phyloP scores from a whole-genome alignment of 2,797 vertebrate species.

The Epinephelus malabaricus region DNA sequence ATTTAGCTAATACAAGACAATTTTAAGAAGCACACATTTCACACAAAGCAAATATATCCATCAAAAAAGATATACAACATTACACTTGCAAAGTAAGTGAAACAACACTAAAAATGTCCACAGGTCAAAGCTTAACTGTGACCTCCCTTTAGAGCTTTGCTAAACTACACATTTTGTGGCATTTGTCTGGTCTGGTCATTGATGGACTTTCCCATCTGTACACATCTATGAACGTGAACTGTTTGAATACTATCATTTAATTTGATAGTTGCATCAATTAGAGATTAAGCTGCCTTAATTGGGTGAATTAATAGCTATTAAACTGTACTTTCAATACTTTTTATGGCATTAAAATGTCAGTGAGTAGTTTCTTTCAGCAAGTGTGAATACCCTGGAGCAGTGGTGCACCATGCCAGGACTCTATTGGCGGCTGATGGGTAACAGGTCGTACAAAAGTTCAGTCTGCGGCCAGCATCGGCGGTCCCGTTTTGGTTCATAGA shows the following conservation, averaged over 20 bases:
- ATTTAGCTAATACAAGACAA: neutral
- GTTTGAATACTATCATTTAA: neutral
- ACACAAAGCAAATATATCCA: neutral
- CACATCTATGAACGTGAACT: neutral
- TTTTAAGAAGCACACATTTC: neutral
- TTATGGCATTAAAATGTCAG: neutral
- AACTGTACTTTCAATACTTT: conserved; percentile 1
- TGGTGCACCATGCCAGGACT: neutral
- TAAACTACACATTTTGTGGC: neutral
- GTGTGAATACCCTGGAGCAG: neutral
- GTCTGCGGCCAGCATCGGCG: neutral
- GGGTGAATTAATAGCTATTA: neutral
- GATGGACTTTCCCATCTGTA: neutral
- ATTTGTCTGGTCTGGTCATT: neutral
- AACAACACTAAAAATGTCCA: neutral
- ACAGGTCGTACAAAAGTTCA: conserved; percentile 19
- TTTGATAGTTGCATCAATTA: neutral
- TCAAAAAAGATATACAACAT: neutral
- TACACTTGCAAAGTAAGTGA: neutral
- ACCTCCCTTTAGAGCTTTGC: neutral
- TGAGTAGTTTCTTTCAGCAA: neutral
- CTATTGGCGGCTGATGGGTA: conserved; percentile 2
- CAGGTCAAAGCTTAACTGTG: too few relatives aligned
- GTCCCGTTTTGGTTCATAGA: neutral
- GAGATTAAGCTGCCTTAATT: neutral